Percentiles rank a stretch among this genome's conserved stretches.
Conservation (phyloP, 2,797 vertebrate species). For the Pempheris klunzingeri region DNA sequence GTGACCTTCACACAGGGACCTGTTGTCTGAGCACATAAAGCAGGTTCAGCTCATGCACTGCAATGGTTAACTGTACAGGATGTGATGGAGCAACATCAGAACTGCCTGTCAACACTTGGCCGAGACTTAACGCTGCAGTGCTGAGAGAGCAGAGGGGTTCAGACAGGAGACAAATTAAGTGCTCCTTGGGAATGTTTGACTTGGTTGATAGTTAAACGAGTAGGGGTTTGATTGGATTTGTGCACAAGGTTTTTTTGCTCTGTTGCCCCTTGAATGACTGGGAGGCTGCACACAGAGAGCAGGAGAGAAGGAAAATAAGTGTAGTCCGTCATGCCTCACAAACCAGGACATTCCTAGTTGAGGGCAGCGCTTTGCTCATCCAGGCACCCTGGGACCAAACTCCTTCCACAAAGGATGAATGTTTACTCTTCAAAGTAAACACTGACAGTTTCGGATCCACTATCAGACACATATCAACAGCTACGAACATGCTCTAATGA, state of each 20-base stretch:
- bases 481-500: background rate
- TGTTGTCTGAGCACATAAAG: slow-evolving; percentile 32
- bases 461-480: slow-evolving; percentile 5
- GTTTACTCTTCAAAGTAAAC: slow-evolving; percentile 61
- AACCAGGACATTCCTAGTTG: slow-evolving; percentile 59
- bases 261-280: slow-evolving; percentile 46
- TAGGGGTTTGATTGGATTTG: slow-evolving; percentile 63
- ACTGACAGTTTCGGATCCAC: slow-evolving; percentile 9
- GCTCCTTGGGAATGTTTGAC: slow-evolving; percentile 60
- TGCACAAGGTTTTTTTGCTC: slow-evolving; percentile 46
- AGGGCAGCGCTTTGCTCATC: slow-evolving; percentile 55
- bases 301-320: slow-evolving; percentile 12
- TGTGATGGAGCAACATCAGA: slow-evolving; percentile 46
- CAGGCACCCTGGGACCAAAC: slow-evolving; percentile 46
- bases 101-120: slow-evolving; percentile 49
- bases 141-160: slow-evolving; percentile 47
- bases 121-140: slow-evolving; percentile 40
- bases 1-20: slow-evolving; percentile 11
- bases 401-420: slow-evolving; percentile 37
- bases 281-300: slow-evolving; percentile 35
- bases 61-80: slow-evolving; percentile 39
- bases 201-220: slow-evolving; percentile 55
- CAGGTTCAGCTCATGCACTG: slow-evolving; percentile 41
- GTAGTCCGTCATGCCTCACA: slow-evolving; percentile 51
- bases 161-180: slow-evolving; percentile 61